Percentiles rank a stretch among this genome's conserved stretches.
Evolutionary conservation across 2,113 vertebrate species (phyloP).

Genomic region (Ondatra zibethicus): DNA sequence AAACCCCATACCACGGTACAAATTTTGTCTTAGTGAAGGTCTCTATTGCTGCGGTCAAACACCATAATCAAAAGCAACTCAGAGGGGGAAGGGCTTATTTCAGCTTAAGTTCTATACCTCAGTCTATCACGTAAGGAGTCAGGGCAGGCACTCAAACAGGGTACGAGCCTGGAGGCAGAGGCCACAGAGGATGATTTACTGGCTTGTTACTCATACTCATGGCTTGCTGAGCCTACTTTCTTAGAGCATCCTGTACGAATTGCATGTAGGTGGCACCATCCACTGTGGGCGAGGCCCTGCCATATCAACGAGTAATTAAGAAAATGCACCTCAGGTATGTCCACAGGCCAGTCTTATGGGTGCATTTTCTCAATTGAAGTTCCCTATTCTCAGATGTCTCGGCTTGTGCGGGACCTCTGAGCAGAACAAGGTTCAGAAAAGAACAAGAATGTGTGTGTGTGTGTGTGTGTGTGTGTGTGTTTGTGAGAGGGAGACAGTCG

Average conservation of each 20-base stretch:
- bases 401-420: not conserved
- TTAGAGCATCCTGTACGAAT: not conserved
- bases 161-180: not conserved
- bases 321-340: not conserved
- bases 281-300: not conserved
- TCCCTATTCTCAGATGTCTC: not conserved
- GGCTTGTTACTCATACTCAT: not conserved
- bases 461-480: not conserved
- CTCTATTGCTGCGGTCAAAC: not conserved
- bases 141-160: not conserved
- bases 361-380: not conserved
- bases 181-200: not conserved
- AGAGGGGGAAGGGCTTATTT: not conserved
- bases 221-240: not conserved
- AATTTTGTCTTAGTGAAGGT: not conserved
- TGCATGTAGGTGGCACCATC: not conserved
- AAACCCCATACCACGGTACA: not conserved
- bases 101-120: not conserved
- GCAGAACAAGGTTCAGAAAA: too few species aligned
- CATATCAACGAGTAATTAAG: not conserved
- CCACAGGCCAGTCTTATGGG: not conserved
- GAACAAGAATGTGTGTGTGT: not conserved
- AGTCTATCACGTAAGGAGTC: not conserved
- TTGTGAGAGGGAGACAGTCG: not conserved
- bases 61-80: not conserved